Base-by-base conservation (phyloP, 2,888 invertebrate species). In the Coleophora deauratella region DNA sequence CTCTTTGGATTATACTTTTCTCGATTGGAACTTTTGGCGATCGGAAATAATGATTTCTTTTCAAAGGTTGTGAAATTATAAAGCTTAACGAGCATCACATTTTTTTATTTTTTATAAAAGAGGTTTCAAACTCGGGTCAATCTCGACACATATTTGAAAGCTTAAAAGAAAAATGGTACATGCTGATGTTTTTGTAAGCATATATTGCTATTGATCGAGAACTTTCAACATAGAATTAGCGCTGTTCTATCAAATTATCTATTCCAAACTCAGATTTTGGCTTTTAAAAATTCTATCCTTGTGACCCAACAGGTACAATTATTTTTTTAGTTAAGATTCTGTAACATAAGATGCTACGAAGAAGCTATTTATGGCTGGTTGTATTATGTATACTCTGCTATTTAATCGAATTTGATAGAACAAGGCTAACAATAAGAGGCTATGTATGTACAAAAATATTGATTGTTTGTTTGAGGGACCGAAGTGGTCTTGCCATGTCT, bases 401-500 rank as follows among this genome's bases (percentile, higher is more conserved):
- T 21, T 21, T 21, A 21, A 4, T 21, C 21, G 6, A 21, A 52
- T 71, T 65, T 62, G 66, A 66, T 62, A 61, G 72, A 74, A 75
- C 81, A 78, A 76, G 72, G 65, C 62, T 53, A 55, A 53, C 51
- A 66, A 62, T 59, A 55, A 65, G 78, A 80, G 78, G 79, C 76
- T 80, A 75, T 74, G 78, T 80, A 75, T 73, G 77, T 82, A 80
- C 76, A 81, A 82, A 40, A 40, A 21, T 21, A 21, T 21, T 35
- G 21, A 60, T 61, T 61, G 55, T 65, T 52, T 54, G 67, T 66
- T 59, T 61, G 50, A 63, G 51, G 63, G 72, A 72, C 75, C 71
- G 43, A 44, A 52, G 52, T 45, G 72, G 75, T 78, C 72, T 72
- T 72, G 79, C 78, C 81, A 79, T 75, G 73, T 75, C 70, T 72